Evolutionary conservation across 2,113 vertebrate genomes (phyloP).

Genomic region (Lanius collurio): DNA sequence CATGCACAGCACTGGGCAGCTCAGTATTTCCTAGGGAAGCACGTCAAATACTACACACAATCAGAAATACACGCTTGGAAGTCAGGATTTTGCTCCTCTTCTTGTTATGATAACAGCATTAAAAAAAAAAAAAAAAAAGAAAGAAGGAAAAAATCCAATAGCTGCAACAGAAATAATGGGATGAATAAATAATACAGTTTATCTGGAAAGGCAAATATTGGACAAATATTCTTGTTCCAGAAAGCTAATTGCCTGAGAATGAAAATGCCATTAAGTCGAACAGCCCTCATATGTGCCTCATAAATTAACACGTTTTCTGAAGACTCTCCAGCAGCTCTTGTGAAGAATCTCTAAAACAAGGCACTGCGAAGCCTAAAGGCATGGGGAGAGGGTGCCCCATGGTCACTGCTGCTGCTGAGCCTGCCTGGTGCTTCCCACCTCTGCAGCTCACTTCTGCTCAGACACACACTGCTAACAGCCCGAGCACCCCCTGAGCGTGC

Average conservation of each 20-base stretch:
- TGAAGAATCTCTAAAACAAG: neutral
- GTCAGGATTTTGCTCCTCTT: neutral
- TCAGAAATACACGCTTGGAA: neutral
- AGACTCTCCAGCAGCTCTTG: constrained; percentile 11
- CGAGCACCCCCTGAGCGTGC: neutral
- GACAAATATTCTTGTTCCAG: constrained; percentile 16
- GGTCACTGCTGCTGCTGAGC: neutral
- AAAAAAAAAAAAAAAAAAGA: neutral
- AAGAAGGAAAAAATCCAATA: neutral
- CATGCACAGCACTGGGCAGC: neutral
- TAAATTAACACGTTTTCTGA: constrained; percentile 53
- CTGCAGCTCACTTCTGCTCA: constrained; percentile 21
- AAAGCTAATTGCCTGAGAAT: constrained; percentile 16
- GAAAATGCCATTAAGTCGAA: constrained; percentile 26
- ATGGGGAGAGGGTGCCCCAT: neutral
- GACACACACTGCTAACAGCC: neutral
- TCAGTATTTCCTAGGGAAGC: neutral
- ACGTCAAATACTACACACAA: neutral
- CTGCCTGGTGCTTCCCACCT: neutral
- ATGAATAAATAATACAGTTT: constrained; percentile 37
- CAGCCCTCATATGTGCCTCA: constrained; percentile 39
- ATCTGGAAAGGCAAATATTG: constrained; percentile 19
- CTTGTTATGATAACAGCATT: neutral
- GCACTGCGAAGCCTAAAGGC: neutral
- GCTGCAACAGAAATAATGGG: neutral